A percentile compares a stretch with the other conserved stretches of the same genome.
These are phyloP conservation scores for Podargus strigoides DNA, from an alignment of 2,797 vertebrate species.

Conservation along the genomic window DNA sequence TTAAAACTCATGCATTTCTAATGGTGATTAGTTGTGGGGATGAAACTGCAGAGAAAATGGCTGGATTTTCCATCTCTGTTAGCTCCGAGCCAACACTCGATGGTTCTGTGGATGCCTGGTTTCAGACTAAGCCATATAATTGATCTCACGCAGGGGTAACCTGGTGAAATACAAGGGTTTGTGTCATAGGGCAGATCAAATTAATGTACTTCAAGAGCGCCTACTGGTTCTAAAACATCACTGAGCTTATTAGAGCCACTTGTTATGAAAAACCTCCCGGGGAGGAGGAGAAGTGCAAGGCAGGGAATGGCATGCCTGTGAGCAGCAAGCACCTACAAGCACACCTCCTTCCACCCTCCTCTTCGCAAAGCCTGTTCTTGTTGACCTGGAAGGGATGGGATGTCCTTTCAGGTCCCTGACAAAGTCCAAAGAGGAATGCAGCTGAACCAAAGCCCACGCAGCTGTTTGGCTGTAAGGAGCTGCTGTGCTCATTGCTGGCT, in stretches of 20 bases:
- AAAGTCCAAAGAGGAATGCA: background rate
- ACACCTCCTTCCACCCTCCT: background rate
- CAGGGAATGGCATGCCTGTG: background rate
- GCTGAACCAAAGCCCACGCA: accelerated
- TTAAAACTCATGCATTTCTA: background rate
- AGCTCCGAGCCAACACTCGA: background rate
- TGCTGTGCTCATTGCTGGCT: background rate
- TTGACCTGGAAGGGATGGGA: background rate
- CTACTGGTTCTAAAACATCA: background rate
- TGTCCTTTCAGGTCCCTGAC: background rate
- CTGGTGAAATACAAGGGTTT: background rate
- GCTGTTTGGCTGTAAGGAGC: background rate
- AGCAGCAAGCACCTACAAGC: background rate
- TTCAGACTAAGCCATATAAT: background rate
- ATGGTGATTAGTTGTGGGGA: background rate
- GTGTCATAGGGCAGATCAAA: background rate
- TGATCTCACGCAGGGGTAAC: background rate
- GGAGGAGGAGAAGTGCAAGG: background rate
- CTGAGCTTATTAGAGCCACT: background rate
- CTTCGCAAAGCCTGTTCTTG: background rate
- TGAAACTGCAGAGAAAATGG: background rate
- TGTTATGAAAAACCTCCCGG: background rate
- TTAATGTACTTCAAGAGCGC: background rate
- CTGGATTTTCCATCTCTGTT: background rate
- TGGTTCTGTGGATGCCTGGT: background rate